Base-by-base conservation (phyloP, 2,888 invertebrate species). In the Troilus luridus region DNA sequence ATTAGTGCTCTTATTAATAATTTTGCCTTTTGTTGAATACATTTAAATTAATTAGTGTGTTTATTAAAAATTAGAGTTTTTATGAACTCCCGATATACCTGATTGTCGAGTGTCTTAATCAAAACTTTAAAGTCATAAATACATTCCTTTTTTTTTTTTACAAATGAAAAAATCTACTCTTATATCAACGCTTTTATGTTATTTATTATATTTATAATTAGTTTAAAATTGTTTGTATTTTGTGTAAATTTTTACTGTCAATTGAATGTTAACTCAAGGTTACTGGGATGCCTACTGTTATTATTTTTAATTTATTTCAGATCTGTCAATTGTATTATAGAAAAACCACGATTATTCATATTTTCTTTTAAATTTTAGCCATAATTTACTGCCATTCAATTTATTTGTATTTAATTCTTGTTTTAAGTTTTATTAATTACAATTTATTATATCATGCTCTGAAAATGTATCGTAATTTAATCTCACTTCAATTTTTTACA, bases 341-440 rank as follows among this genome's bases (percentile, higher is more conserved):
- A 64, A 64, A 64, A 64, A 64, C 1, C 5, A 19, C n/a, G 3
- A 64, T 7, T 64, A 14, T 67, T 67, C 24, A 67, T 41, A 41
- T 77, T 41, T 58, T 56, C 21, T n/a, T n/a, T 58, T 85, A 56
- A 85, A 56, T 21, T n/a, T n/a, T 85, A 85, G 85, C 85, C 85
- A 85, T 85, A 85, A 54, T 85, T 21, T 85, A 85, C 54, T 85
- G 85, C 85, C 85, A 85, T 85, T 58, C 11, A 11, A n/a, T 85
- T 56, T 85, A n/a, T 21, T 56, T 56, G 21, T 21, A 56, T 24
- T 58, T 21, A 3, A 41, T 41, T 41, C 8, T 41, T 67, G 3
- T 67, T 67, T 12, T 67, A 41, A 41, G 72, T 17, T 77, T 77
- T 77, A 19, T 77, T 7, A 77, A 77, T 19, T 14, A 19, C 17